phyloP scores from a whole-genome alignment of 2,797 vertebrate species.

The Argya squamiceps region DNA sequence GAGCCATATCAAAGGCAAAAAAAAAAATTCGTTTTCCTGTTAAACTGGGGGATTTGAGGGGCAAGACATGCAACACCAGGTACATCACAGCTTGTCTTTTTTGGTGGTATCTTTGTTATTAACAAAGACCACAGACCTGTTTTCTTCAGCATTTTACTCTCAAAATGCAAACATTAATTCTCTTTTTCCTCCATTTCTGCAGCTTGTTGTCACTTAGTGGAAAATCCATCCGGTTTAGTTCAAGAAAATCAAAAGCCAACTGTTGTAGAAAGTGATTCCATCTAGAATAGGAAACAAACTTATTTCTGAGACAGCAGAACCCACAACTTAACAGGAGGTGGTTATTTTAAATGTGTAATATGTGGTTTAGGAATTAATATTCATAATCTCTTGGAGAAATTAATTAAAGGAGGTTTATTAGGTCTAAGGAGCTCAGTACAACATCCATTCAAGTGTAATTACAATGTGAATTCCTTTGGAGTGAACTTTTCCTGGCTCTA shows the following conservation, averaged over 20 bases:
- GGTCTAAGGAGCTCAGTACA: not conserved
- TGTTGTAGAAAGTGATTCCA: not conserved
- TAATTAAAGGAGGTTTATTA: slow-evolving; percentile 4
- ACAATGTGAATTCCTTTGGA: not conserved
- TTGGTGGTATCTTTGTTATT: not conserved
- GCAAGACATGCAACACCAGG: not conserved
- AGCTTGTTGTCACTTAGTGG: not conserved
- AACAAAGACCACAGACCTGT: not conserved
- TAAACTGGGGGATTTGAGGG: not conserved
- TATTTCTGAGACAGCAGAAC: not conserved
- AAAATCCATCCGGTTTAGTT: not conserved
- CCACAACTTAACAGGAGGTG: not conserved
- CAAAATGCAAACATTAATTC: not conserved
- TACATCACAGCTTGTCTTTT: not conserved
- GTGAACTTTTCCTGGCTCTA: not conserved
- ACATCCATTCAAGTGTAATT: not conserved
- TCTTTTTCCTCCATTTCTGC: not conserved
- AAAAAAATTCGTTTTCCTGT: not conserved
- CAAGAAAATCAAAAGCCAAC: not conserved
- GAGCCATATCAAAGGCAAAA: not conserved
- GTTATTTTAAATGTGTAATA: not conserved
- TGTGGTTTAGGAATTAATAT: slow-evolving; percentile 7
- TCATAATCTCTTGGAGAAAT: not conserved
- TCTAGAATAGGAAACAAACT: not conserved
- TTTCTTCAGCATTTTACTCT: not conserved